Conservation (phyloP, 2,113 vertebrate species). For the Notothenia rossii region DNA sequence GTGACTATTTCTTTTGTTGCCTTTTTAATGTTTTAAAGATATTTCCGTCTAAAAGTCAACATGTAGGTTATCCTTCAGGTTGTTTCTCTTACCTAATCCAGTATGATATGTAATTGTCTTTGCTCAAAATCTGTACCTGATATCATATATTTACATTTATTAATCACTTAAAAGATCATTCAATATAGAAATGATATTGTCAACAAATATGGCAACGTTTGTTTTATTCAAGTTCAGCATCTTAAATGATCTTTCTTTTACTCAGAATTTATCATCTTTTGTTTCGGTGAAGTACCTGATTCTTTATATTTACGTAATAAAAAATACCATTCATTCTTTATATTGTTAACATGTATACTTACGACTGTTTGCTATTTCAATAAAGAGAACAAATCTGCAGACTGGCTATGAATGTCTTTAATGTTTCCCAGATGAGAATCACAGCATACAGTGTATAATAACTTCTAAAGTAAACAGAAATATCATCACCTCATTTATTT, state of each 20-base stretch:
- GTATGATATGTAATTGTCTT: too few species aligned
- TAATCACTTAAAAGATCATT: too few species aligned
- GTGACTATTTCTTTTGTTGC: too few species aligned
- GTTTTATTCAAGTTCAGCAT: neutral
- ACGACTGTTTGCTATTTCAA: slow-evolving; percentile 17
- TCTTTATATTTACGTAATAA: neutral
- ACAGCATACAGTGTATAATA: too few species aligned
- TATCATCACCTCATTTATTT: too few species aligned
- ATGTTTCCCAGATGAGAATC: slow-evolving; percentile 83
- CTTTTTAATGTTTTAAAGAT: neutral
- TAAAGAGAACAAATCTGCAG: slow-evolving; percentile 52
- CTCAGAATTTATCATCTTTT: neutral
- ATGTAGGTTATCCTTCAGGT: too few species aligned
- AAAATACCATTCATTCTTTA: neutral
- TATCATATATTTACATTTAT: too few species aligned
- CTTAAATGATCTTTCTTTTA: neutral
- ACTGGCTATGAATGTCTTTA: slow-evolving; percentile 76
- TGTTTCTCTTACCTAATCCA: too few species aligned
- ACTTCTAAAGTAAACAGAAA: too few species aligned
- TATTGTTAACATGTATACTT: too few species aligned
- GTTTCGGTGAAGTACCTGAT: neutral
- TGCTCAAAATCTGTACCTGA: neutral
- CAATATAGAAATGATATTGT: neutral
- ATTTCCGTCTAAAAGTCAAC: too few species aligned
- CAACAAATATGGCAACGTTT: neutral